Conservation (phyloP, 2,888 invertebrate species). For the Pseudoips prasinana region DNA sequence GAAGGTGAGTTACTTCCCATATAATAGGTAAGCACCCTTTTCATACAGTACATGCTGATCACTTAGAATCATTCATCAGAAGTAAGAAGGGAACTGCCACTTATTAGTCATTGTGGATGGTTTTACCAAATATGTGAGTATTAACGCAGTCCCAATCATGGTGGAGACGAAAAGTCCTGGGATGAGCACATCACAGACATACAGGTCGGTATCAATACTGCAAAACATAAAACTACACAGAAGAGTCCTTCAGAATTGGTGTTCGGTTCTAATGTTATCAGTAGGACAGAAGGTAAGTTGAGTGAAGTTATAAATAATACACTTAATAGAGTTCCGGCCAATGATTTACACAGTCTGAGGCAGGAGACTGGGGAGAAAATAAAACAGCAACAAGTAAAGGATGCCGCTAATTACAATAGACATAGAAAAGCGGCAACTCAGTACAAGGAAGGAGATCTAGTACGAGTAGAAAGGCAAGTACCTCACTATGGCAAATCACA, state of each 20-base stretch:
- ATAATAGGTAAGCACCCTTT: background rate
- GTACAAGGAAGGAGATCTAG: too few species aligned
- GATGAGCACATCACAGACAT: background rate
- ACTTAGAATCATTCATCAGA: background rate
- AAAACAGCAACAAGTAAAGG: slow-evolving; percentile 1
- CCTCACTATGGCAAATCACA: slow-evolving; percentile 3
- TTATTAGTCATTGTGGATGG: slow-evolving; percentile 1
- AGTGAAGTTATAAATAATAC: background rate
- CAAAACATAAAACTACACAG: slow-evolving; percentile 1
- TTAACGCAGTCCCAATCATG: background rate
- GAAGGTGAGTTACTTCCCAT: slow-evolving; percentile 2
- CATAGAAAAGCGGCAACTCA: background rate
- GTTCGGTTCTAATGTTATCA: background rate
- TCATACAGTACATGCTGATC: slow-evolving; percentile 3
- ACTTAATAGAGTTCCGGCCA: background rate
- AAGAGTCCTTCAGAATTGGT: slow-evolving; percentile 1
- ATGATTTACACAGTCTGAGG: background rate
- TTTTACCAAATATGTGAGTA: slow-evolving; percentile 1
- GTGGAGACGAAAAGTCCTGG: background rate
- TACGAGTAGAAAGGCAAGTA: too few species aligned
- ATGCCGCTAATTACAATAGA: background rate
- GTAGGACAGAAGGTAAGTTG: background rate
- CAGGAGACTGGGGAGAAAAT: background rate
- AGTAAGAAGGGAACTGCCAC: background rate
- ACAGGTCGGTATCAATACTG: slow-evolving; percentile 2